Conservation (phyloP, 2,113 vertebrate genomes). For the Pollachius pollachius region DNA sequence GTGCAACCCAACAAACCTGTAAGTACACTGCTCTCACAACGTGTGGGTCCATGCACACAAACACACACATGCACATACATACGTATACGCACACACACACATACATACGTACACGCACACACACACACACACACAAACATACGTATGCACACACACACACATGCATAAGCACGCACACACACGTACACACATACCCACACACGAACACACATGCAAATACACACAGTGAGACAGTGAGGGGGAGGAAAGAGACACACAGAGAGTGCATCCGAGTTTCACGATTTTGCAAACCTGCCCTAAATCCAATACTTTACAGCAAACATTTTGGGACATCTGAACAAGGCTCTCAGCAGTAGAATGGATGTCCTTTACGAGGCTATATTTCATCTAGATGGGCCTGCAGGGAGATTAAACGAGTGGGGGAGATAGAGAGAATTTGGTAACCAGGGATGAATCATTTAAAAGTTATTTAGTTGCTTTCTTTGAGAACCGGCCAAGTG, state of each 20-base stretch:
- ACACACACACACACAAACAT: constrained; percentile 4
- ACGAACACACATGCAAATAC: background rate
- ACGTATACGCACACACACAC: constrained; percentile 5
- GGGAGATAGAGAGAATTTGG: constrained; percentile 62
- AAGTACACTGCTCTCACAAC: constrained; percentile 58
- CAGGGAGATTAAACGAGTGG: constrained; percentile 57
- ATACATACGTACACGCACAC: constrained; percentile 9
- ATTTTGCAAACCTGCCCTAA: constrained; percentile 72
- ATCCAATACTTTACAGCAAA: constrained; percentile 77
- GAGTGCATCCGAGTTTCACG: constrained; percentile 6
- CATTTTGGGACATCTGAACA: constrained; percentile 69
- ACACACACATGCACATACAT: constrained; percentile 19
- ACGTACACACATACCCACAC: constrained; percentile 6
- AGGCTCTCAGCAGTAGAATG: constrained; percentile 61
- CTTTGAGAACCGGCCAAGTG: constrained; percentile 64
- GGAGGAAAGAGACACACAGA: background rate
- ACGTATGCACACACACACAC: constrained; percentile 14
- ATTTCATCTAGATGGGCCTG: constrained; percentile 61
- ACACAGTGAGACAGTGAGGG: too few species aligned
- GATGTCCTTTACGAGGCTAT: constrained; percentile 68
- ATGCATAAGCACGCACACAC: constrained; percentile 22
- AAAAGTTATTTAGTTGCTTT: constrained; percentile 64
- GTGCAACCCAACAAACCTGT: constrained; percentile 50
- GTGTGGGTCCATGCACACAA: constrained; percentile 32
- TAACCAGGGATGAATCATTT: constrained; percentile 77